Evolutionary conservation across 2,113 vertebrate species (phyloP).

Genomic region (Tympanuchus pallidicinctus): DNA sequence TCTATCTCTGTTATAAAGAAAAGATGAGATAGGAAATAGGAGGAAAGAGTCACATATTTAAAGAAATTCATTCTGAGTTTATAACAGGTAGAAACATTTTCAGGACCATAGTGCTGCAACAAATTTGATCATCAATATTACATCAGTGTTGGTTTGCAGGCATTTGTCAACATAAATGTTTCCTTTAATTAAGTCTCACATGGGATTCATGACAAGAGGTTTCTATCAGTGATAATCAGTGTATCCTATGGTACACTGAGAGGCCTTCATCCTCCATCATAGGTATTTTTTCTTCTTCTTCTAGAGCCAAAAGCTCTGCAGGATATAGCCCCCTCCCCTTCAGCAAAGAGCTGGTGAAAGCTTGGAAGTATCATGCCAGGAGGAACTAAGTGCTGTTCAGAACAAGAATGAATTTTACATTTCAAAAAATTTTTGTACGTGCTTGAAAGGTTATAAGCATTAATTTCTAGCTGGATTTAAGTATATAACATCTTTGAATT

Average conservation of each 20-base stretch:
- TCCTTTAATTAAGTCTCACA: not conserved
- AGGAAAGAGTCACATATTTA: not conserved
- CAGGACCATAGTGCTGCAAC: not conserved
- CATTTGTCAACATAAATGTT: not conserved
- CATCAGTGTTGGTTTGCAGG: not conserved
- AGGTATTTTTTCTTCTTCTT: not conserved
- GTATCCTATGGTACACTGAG: not conserved
- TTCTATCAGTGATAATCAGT: not conserved
- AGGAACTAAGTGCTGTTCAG: not conserved
- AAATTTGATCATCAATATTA: not conserved
- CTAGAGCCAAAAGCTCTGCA: not conserved
- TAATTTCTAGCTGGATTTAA: not conserved
- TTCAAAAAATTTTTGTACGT: not conserved
- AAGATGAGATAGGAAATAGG: not conserved
- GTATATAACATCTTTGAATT: not conserved
- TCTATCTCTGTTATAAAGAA: not conserved
- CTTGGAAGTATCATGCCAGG: not conserved
- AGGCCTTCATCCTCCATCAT: accelerated
- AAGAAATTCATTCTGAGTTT: not conserved
- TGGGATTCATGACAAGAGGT: not conserved
- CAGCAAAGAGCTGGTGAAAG: not conserved
- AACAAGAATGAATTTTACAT: not conserved
- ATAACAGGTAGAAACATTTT: not conserved
- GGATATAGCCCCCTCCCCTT: not conserved
- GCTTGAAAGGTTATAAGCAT: not conserved